Conservation (phyloP, 2,888 invertebrate genomes). For the Pollenia griseotomentosa region DNA sequence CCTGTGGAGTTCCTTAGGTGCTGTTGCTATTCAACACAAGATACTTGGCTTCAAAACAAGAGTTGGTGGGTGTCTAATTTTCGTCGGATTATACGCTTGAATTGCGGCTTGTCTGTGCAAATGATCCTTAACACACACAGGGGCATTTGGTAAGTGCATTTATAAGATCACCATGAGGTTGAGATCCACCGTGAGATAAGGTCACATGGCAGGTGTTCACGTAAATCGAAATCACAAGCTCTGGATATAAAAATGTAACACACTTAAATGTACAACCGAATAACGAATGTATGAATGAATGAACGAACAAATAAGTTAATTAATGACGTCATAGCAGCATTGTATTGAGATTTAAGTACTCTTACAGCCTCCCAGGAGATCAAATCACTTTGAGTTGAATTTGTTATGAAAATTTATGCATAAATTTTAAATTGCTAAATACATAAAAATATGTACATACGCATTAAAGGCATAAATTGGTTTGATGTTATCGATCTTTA, state of each 20-base stretch:
- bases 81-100: too few species aligned
- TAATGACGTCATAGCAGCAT: slow-evolving; percentile 51
- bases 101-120: too few species aligned
- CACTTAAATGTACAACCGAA: slow-evolving; percentile 8
- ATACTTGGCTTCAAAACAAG: too few species aligned
- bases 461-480: neutral
- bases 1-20: too few species aligned
- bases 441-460: neutral
- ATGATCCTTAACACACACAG: too few species aligned
- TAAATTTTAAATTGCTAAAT: slow-evolving; percentile 36
- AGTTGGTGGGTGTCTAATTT: too few species aligned
- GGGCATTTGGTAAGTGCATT: too few species aligned
- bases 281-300: slow-evolving; percentile 35
- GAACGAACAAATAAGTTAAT: slow-evolving; percentile 38
- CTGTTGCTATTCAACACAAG: too few species aligned
- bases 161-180: too few species aligned
- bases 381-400: slow-evolving; percentile 8
- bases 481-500: slow-evolving; percentile 43
- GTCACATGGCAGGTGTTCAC: too few species aligned
- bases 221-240: too few species aligned
- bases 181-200: too few species aligned
- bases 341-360: slow-evolving; percentile 48
- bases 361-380: slow-evolving; percentile 54
- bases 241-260: slow-evolving; percentile 16
- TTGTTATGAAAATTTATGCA: slow-evolving; percentile 22